Evolutionary conservation across 2,888 invertebrate genomes (phyloP).

Genomic region (Eupeodes luniger): DNA sequence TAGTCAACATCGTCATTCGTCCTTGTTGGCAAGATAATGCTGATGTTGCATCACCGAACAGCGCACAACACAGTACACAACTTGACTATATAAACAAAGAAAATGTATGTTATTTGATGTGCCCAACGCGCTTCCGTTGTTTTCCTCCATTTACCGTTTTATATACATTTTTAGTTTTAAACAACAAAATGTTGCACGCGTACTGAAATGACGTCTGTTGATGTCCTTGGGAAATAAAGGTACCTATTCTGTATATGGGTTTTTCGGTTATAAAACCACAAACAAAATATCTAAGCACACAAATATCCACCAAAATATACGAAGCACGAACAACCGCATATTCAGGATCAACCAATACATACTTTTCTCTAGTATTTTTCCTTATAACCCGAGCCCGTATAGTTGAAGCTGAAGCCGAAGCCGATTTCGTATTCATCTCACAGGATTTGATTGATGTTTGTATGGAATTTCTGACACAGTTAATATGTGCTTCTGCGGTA

Average conservation of each 20-base stretch:
- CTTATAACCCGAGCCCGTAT: conserved; percentile 40
- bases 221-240: conserved; percentile 57
- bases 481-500: conserved; percentile 68
- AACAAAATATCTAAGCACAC: conserved; percentile 48
- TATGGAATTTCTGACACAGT: conserved; percentile 76
- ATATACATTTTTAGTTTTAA: conserved; percentile 17
- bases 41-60: conserved; percentile 15
- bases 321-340: conserved; percentile 41
- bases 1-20: conserved; percentile 3
- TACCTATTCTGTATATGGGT: conserved; percentile 6
- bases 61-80: no score
- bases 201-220: conserved; percentile 52
- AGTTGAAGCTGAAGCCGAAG: neutral
- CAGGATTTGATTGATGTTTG: conserved; percentile 76
- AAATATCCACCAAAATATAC: neutral
- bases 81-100: neutral
- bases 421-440: conserved; percentile 76
- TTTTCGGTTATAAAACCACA: conserved; percentile 63
- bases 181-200: conserved; percentile 59
- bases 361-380: conserved; percentile 34
- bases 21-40: conserved; percentile 45
- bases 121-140: conserved; percentile 64
- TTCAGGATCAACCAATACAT: conserved; percentile 41
- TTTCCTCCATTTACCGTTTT: conserved; percentile 35
- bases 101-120: conserved; percentile 55